Conservation (phyloP, 2,113 vertebrate genomes). For the Urocitellus parryii region DNA sequence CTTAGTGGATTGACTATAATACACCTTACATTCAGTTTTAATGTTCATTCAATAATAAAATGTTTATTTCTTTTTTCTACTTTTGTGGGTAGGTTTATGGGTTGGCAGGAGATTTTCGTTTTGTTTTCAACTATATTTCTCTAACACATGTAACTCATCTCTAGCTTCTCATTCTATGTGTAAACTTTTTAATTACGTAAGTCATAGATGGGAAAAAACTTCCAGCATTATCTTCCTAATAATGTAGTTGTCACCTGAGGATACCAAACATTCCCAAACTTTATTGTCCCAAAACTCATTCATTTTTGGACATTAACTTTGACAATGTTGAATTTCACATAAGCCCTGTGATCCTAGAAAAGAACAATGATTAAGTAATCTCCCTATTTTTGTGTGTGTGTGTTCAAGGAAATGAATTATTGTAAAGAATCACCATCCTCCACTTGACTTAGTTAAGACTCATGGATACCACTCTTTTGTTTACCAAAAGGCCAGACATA, state of each 20-base stretch:
- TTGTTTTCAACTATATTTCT: slow-evolving; percentile 25
- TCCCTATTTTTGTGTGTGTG: background rate
- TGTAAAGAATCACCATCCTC: background rate
- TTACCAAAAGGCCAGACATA: background rate
- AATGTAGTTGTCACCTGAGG: background rate
- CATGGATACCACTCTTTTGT: background rate
- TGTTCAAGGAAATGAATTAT: background rate
- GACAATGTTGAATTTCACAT: background rate
- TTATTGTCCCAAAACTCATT: background rate
- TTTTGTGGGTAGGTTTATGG: background rate
- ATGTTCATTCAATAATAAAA: background rate
- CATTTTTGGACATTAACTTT: background rate
- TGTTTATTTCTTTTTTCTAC: background rate
- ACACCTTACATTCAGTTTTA: background rate
- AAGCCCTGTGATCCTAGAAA: background rate
- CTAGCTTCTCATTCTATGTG: background rate
- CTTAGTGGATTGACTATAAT: background rate
- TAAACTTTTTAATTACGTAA: background rate
- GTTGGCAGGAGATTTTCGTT: background rate
- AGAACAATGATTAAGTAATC: background rate
- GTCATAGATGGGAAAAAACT: background rate
- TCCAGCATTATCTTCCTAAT: background rate
- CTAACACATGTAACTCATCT: background rate
- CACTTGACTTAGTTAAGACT: background rate
- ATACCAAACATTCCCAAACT: background rate